These are phyloP conservation scores for Macrocentrus cingulum DNA, from an alignment of 1,140 invertebrate genomes.

Conservation along the genomic window DNA sequence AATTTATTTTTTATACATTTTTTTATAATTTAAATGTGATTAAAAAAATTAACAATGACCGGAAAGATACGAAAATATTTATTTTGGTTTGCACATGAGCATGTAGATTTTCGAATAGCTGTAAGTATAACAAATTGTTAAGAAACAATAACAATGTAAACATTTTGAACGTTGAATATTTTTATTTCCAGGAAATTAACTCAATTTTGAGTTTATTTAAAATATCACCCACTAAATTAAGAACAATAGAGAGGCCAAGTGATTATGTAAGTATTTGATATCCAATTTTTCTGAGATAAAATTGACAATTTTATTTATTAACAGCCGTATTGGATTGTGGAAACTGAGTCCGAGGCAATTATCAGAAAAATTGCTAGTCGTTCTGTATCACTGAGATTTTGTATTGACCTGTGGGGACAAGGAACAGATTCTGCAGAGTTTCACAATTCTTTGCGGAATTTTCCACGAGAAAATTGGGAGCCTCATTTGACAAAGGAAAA, in stretches of 20 bases:
- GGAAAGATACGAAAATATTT: conserved; percentile 69
- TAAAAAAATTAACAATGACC: conserved; percentile 40
- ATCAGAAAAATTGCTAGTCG: conserved; percentile 71
- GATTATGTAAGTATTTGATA: conserved; percentile 54
- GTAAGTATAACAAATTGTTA: conserved; percentile 61
- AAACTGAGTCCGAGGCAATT: conserved; percentile 66
- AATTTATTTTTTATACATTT: too few species aligned
- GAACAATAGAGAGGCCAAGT: conserved; percentile 59
- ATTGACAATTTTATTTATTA: conserved; percentile 18
- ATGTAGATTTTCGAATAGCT: conserved; percentile 76
- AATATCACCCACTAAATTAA: conserved; percentile 60
- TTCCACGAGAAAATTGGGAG: conserved; percentile 59
- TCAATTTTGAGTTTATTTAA: conserved; percentile 68
- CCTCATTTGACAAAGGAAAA: conserved; percentile 59
- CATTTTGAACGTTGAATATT: too few species aligned
- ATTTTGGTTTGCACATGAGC: conserved; percentile 87
- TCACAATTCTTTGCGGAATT: conserved; percentile 66
- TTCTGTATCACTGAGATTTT: conserved; percentile 74
- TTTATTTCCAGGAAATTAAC: conserved; percentile 73
- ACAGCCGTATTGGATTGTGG: conserved; percentile 78
- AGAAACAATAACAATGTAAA: too few species aligned
- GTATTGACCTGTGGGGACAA: conserved; percentile 77
- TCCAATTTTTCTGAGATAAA: too few species aligned
- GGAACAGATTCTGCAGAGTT: conserved; percentile 63
- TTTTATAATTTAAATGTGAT: too few species aligned